Conservation (phyloP, 2,888 invertebrate genomes). For the Andrena chrysosceles region DNA sequence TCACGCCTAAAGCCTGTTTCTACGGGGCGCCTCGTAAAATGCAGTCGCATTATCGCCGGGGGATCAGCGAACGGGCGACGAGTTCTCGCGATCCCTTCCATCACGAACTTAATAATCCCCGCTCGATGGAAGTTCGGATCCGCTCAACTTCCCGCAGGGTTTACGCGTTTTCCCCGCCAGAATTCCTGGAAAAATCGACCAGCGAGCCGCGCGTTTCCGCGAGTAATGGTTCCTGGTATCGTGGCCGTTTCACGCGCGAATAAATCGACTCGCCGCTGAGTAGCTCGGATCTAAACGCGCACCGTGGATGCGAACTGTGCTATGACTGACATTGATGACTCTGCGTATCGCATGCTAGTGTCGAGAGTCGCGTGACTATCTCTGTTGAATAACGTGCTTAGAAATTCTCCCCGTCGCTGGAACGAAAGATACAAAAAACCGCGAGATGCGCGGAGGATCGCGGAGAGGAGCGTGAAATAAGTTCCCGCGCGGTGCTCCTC, state of each 20-base stretch:
- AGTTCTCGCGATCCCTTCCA: slow-evolving; percentile 27
- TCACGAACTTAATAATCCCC: slow-evolving; percentile 44
- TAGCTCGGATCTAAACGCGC: background rate
- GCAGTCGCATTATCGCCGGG: slow-evolving; percentile 21
- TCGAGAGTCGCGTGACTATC: background rate
- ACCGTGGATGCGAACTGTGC: too few relatives aligned
- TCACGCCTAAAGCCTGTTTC: slow-evolving; percentile 21
- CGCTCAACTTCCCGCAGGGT: slow-evolving; percentile 5
- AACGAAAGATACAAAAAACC: background rate
- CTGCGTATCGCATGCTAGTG: too few relatives aligned
- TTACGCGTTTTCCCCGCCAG: slow-evolving; percentile 23
- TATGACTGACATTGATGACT: too few relatives aligned
- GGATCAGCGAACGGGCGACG: slow-evolving; percentile 27
- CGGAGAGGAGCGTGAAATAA: background rate
- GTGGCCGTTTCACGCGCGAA: background rate
- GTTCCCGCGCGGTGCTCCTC: background rate
- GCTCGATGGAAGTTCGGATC: slow-evolving; percentile 23
- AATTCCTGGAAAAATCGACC: slow-evolving; percentile 25
- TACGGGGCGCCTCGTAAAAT: slow-evolving; percentile 21
- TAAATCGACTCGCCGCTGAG: background rate
- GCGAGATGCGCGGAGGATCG: background rate
- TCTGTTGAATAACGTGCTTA: background rate
- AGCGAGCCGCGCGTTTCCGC: background rate
- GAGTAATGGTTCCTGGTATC: background rate
- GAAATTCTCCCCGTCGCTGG: background rate